These are phyloP conservation scores for Ectemnius continuus DNA, from an alignment of 2,888 invertebrate genomes.

Conservation along the genomic window DNA sequence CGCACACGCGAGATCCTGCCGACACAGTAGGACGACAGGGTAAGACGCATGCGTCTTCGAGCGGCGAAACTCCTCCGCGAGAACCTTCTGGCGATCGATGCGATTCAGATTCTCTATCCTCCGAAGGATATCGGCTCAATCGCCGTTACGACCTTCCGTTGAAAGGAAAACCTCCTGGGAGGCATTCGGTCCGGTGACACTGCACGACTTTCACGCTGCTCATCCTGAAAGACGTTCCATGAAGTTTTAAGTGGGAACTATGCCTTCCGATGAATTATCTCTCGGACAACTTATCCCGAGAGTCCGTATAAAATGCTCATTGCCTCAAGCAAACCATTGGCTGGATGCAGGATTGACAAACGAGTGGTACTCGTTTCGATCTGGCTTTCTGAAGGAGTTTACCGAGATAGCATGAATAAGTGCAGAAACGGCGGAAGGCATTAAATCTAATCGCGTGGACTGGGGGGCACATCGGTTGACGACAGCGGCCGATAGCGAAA, in stretches of 20 bases:
- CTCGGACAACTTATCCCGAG: no score
- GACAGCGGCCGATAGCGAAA: constrained; percentile 5
- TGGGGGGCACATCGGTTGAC: constrained; percentile 2
- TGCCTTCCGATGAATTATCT: no score
- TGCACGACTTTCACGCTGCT: no score
- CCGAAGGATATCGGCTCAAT: constrained; percentile 35
- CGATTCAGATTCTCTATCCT: constrained; percentile 8
- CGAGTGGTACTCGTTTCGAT: background rate
- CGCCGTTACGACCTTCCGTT: constrained; percentile 30
- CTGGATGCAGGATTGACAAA: no score
- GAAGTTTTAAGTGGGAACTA: no score
- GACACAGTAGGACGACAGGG: background rate
- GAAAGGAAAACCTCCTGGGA: constrained; percentile 26
- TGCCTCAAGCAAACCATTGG: no score
- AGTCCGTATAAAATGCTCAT: no score
- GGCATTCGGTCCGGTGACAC: constrained; percentile 25
- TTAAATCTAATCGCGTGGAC: constrained; percentile 8
- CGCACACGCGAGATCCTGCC: constrained; percentile 2
- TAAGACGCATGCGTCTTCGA: constrained; percentile 4
- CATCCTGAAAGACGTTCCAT: no score
- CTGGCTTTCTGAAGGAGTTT: background rate
- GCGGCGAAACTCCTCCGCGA: background rate
- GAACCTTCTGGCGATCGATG: constrained; percentile 3
- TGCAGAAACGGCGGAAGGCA: no score
- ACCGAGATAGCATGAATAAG: background rate